Evolutionary conservation across 2,888 invertebrate species (phyloP), one percentile per base, ranked within the genome.

Genomic region (Prosopocoilus inquinatus): DNA sequence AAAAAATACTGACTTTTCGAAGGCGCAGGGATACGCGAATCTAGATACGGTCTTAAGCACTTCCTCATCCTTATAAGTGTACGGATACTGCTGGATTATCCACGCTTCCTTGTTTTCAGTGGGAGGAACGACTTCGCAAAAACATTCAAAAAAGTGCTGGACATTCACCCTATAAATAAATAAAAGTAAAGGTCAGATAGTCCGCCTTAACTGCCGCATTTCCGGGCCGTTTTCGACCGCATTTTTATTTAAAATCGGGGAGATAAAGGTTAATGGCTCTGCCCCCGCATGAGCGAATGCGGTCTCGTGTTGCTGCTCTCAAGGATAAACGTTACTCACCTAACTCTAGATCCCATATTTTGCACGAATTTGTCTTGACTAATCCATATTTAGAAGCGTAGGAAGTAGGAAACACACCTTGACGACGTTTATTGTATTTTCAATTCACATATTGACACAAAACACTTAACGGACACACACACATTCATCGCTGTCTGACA

Each of bases 21-120:
- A 83, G 71, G 86, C 84, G 74, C 90, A 91, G 11, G 91, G 95
- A 81, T 91, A 96, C 67, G 93, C 90, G 82, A 96, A 96, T 79
- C 93, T 90, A 43, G 94, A 92, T 69, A 95, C 88, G 70, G 90
- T 87, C 75, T 87, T 89, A 55, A 96, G 81, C 64, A 94, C 88
- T 75, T 91, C 92, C 75, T 89, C 86, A 79, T 94, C 91, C 71
- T 84, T 86, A 75, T 89, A 94, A 57, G 83, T 82, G 64, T 90
- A 90, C 43, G 96, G 95, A 78, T 88, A 95, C 75, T 90, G 90
- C 75, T 89, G 90, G 45, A 91, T 79, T 67, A 94, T 88, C 79
- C 88, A 87, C 55, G 89, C 83, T 53, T 80, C 77, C 66, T 83
- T 82, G 62, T 84, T 84, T 46, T 80, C 82, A 39, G 82, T 81